Conservation (phyloP, 2,888 invertebrate species). For the Cantharis lateralis region DNA sequence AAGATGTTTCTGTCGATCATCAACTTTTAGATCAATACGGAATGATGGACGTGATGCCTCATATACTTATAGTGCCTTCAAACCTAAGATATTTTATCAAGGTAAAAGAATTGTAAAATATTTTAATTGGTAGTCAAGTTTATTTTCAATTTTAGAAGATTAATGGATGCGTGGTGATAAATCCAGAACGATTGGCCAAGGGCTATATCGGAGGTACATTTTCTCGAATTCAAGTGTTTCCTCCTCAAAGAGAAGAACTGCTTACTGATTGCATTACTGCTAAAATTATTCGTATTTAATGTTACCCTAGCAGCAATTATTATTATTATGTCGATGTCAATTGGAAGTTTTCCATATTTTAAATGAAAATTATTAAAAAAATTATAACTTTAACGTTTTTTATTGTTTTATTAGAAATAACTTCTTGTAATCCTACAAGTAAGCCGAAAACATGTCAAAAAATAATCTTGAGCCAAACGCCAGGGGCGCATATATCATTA, state of each 20-base stretch:
- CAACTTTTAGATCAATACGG: slow-evolving; percentile 73
- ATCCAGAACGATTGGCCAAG: slow-evolving; percentile 83
- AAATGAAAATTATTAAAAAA: not conserved
- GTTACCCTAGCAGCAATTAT: slow-evolving; percentile 7
- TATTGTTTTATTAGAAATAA: not conserved
- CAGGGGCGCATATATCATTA: not conserved
- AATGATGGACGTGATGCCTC: slow-evolving; percentile 75
- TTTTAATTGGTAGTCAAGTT: not conserved
- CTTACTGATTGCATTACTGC: slow-evolving; percentile 56
- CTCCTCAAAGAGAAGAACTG: slow-evolving; percentile 36
- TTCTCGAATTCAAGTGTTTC: slow-evolving; percentile 67
- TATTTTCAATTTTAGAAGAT: slow-evolving; percentile 65
- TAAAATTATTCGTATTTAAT: slow-evolving; percentile 59
- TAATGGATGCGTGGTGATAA: slow-evolving; percentile 78
- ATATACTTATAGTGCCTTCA: slow-evolving; percentile 83
- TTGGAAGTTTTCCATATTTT: not conserved
- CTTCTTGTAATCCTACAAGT: not conserved
- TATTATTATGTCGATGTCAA: not conserved
- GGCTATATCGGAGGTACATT: slow-evolving; percentile 77
- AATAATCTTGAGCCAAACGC: not conserved
- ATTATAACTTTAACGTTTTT: not conserved
- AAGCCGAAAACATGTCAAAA: not conserved
- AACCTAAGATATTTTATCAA: slow-evolving; percentile 82
- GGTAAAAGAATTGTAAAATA: slow-evolving; percentile 56
- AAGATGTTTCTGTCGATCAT: slow-evolving; percentile 71